A percentile compares a stretch with the other conserved stretches of the same genome.
Conservation (phyloP, 92 coral and sea anemone genomes). For the Umimayanthus kanabou region DNA sequence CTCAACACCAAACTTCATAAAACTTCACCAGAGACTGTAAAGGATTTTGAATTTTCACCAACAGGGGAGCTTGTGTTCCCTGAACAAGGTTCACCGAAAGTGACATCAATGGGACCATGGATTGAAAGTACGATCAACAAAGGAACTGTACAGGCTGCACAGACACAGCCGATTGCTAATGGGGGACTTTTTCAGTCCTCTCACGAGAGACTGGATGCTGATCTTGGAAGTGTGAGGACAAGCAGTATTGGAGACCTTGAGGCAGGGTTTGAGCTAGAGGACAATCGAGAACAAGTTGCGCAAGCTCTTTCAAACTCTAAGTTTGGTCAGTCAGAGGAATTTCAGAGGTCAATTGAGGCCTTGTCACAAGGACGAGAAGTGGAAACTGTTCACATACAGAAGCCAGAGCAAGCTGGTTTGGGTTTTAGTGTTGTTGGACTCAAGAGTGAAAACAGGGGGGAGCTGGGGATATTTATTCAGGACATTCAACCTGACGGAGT, state of each 20-base stretch:
- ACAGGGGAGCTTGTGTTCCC: slow-evolving; percentile 91
- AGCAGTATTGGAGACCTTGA: slow-evolving; percentile 36
- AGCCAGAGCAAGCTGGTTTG: slow-evolving; percentile 92
- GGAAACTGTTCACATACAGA: slow-evolving; percentile 84
- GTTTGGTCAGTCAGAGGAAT: slow-evolving; percentile 64
- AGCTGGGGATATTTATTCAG: slow-evolving; percentile 94
- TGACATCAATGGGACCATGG: slow-evolving; percentile 44
- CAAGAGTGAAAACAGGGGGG: slow-evolving; percentile 98
- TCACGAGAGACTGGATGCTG: slow-evolving; percentile 36
- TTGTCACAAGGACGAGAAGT: slow-evolving; percentile 94
- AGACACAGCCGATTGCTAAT: slow-evolving; percentile 10
- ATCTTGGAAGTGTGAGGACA: not conserved
- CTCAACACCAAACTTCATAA: slow-evolving; percentile 68
- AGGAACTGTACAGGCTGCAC: slow-evolving; percentile 23
- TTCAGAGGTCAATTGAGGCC: slow-evolving; percentile 72
- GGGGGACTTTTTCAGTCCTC: slow-evolving; percentile 13
- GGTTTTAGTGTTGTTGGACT: slow-evolving; percentile 99
- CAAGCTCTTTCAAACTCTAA: slow-evolving; percentile 66
- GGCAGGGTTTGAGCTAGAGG: slow-evolving; percentile 52
- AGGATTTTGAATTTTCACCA: slow-evolving; percentile 91
- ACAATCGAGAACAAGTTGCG: slow-evolving; percentile 66
- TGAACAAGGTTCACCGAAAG: slow-evolving; percentile 36
- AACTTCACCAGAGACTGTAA: slow-evolving; percentile 63
- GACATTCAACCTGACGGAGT: slow-evolving; percentile 95
- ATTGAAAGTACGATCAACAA: slow-evolving; percentile 54